Evolutionary conservation across 2,113 vertebrate genomes (phyloP).

Genomic region (Cyanocitta stelleri): DNA sequence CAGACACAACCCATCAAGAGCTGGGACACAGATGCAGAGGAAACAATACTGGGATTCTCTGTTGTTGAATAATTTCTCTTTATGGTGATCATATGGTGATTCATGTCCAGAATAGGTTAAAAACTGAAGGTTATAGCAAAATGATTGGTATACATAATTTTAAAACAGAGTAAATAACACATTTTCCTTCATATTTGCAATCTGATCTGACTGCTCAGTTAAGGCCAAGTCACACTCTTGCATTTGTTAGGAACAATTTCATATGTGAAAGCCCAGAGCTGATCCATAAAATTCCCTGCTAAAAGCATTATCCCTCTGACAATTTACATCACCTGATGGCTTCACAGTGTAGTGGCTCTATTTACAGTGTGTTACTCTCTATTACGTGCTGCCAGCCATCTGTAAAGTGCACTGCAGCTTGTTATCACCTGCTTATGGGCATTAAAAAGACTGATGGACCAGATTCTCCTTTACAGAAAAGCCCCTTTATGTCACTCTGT

Average conservation of each 20-base stretch:
- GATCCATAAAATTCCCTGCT: neutral
- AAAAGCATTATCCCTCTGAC: neutral
- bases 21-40: neutral
- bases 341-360: neutral
- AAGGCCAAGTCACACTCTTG: neutral
- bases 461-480: neutral
- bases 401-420: slow-evolving; percentile 6
- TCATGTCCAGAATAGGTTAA: neutral
- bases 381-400: slow-evolving; percentile 16
- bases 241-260: neutral
- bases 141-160: neutral
- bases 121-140: neutral
- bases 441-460: slow-evolving; percentile 10
- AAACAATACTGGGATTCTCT: neutral
- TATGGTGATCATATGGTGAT: neutral
- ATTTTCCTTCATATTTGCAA: neutral
- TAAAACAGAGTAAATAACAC: neutral
- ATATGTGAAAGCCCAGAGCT: neutral
- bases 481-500: neutral
- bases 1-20: neutral
- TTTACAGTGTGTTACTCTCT: slow-evolving; percentile 21
- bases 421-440: neutral
- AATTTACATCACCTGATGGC: neutral
- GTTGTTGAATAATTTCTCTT: neutral
- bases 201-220: neutral